These are phyloP conservation scores for Oryctes rhinoceros DNA, from an alignment of 1,140 invertebrate species.

Conservation along the genomic window DNA sequence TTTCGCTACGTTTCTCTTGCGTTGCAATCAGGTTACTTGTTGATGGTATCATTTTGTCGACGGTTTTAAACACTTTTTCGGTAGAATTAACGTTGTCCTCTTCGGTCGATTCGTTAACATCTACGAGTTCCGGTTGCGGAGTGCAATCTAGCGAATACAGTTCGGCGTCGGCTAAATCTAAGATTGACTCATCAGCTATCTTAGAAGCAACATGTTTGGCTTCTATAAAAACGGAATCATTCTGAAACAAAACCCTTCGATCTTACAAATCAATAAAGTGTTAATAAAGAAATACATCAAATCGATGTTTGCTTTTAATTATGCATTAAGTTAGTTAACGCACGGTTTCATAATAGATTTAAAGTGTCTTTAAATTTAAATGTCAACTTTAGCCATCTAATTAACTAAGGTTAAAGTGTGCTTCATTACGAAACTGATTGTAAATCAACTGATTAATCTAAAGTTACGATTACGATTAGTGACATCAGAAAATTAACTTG, in stretches of 20 bases:
- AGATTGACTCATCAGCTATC: constrained; percentile 46
- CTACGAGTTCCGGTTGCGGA: constrained; percentile 39
- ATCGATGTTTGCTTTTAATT: too few relatives aligned
- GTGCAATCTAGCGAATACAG: constrained; percentile 41
- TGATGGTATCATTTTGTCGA: constrained; percentile 43
- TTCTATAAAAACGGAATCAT: constrained; percentile 47
- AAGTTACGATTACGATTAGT: too few relatives aligned
- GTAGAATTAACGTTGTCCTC: background rate
- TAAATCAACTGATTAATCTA: too few relatives aligned
- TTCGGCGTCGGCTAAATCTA: constrained; percentile 38
- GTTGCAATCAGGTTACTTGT: background rate
- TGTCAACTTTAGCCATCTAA: too few relatives aligned
- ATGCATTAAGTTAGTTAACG: too few relatives aligned
- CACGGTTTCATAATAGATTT: too few relatives aligned
- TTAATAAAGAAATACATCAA: too few relatives aligned
- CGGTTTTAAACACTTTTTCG: constrained; percentile 42
- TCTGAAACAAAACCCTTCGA: constrained; percentile 34
- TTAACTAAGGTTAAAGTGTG: too few relatives aligned
- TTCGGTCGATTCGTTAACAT: constrained; percentile 38
- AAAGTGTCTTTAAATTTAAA: too few relatives aligned
- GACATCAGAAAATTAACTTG: too few relatives aligned
- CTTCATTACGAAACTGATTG: too few relatives aligned
- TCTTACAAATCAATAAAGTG: background rate
- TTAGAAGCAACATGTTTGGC: constrained; percentile 41
- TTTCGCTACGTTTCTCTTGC: background rate